These are phyloP conservation scores for Falco naumanni DNA, from an alignment of 2,797 vertebrate species.

Conservation along the genomic window DNA sequence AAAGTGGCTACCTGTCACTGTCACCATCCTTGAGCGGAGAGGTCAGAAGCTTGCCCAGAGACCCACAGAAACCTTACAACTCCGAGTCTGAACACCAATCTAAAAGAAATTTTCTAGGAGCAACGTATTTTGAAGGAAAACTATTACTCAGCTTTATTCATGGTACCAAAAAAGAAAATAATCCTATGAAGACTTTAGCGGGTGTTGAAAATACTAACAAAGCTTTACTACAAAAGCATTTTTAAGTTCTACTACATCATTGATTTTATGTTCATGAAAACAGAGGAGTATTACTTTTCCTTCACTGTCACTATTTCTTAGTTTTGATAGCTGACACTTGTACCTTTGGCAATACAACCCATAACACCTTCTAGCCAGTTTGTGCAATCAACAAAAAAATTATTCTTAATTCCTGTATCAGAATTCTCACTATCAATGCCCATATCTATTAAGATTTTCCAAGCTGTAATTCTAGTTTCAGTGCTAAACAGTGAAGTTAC, in stretches of 20 bases:
- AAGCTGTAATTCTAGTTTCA: background rate
- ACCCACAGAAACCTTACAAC: background rate
- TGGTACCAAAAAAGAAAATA: background rate
- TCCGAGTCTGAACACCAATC: background rate
- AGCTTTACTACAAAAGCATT: background rate
- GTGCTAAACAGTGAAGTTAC: background rate
- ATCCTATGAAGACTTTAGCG: background rate
- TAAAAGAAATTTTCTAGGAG: background rate
- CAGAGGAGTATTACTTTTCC: background rate
- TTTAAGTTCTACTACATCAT: background rate
- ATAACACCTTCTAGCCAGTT: background rate
- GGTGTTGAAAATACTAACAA: background rate
- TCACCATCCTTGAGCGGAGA: background rate
- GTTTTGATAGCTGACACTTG: background rate
- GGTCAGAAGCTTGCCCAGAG: background rate
- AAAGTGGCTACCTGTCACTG: background rate
- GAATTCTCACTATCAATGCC: background rate
- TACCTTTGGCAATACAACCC: background rate
- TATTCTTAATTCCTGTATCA: background rate
- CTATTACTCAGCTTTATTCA: background rate
- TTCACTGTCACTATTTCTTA: background rate
- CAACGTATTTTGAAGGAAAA: background rate
- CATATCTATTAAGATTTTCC: background rate
- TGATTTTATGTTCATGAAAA: background rate
- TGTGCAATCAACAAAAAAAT: background rate